A percentile compares a stretch with the other conserved stretches of the same genome.
Conservation (phyloP, 2,888 invertebrate genomes). For the Polyommatus icarus region DNA sequence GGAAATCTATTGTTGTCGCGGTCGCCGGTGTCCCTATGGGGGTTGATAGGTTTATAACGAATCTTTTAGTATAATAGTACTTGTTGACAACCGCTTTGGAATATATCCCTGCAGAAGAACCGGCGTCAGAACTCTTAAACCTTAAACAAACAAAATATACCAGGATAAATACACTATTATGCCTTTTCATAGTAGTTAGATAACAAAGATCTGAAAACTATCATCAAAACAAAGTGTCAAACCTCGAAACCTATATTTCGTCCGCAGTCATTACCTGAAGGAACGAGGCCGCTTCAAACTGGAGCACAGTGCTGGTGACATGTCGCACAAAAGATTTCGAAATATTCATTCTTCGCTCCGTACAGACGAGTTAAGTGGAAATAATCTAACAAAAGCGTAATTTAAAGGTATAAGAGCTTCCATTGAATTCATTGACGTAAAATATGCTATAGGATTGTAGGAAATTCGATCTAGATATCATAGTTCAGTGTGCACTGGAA, state of each 20-base stretch:
- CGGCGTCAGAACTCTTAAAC: too few relatives aligned
- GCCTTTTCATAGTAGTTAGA: not conserved
- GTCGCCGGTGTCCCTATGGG: too few relatives aligned
- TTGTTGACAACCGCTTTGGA: too few relatives aligned
- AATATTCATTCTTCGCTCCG: slow-evolving; percentile 13
- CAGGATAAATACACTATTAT: too few relatives aligned
- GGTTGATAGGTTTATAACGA: too few relatives aligned
- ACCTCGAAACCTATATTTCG: slow-evolving; percentile 25
- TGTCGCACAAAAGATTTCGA: slow-evolving; percentile 25
- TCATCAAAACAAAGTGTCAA: slow-evolving; percentile 3
- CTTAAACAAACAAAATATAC: too few relatives aligned
- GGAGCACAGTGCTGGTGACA: slow-evolving; percentile 25
- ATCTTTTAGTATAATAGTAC: too few relatives aligned
- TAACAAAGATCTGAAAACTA: not conserved
- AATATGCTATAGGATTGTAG: slow-evolving; percentile 9
- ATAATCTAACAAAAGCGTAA: slow-evolving; percentile 28
- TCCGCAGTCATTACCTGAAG: slow-evolving; percentile 24
- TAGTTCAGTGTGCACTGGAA: slow-evolving; percentile 8
- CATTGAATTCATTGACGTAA: slow-evolving; percentile 18
- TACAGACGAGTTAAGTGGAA: slow-evolving; percentile 29
- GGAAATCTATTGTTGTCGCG: too few relatives aligned
- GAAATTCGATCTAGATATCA: slow-evolving; percentile 15
- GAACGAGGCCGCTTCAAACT: slow-evolving; percentile 25
- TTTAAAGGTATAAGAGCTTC: slow-evolving; percentile 16
- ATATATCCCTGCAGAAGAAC: too few relatives aligned